These are phyloP conservation scores for Myotis davidii DNA, from an alignment of 2,113 vertebrate species.

Conservation along the genomic window DNA sequence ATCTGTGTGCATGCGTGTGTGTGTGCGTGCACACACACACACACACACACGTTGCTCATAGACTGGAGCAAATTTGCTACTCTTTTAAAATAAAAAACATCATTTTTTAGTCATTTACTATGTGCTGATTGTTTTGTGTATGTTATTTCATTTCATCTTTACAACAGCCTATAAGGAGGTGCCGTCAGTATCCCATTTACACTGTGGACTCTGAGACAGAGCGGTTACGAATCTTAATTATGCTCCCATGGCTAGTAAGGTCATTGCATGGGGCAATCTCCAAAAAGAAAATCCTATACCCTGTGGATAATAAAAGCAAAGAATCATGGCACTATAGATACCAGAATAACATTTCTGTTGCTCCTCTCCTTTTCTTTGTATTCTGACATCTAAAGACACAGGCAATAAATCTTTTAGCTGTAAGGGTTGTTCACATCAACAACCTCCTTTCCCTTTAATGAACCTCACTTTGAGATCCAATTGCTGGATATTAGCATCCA, in stretches of 20 bases:
- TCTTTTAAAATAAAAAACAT: constrained; percentile 21
- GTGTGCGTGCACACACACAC: not conserved
- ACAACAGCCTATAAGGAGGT: not conserved
- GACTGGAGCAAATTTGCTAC: not conserved
- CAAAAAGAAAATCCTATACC: not conserved
- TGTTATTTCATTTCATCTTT: constrained; percentile 37
- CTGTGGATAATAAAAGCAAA: not conserved
- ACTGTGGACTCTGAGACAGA: not conserved
- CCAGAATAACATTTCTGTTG: not conserved
- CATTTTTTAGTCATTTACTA: not conserved
- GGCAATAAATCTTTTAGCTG: not conserved
- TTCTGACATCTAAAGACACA: not conserved
- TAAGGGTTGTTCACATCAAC: not conserved
- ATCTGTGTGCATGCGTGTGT: not conserved
- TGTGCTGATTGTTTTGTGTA: not conserved
- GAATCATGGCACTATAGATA: not conserved
- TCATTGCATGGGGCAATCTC: not conserved
- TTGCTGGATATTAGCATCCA: not conserved
- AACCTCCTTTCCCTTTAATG: constrained; percentile 13
- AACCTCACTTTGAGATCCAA: not conserved
- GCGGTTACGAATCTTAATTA: not conserved
- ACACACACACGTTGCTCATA: not conserved
- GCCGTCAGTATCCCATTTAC: not conserved
- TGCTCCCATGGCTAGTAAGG: not conserved
- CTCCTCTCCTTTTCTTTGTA: not conserved